Base-by-base conservation (phyloP, 2,888 invertebrate genomes). In the Resseliella maxima region DNA sequence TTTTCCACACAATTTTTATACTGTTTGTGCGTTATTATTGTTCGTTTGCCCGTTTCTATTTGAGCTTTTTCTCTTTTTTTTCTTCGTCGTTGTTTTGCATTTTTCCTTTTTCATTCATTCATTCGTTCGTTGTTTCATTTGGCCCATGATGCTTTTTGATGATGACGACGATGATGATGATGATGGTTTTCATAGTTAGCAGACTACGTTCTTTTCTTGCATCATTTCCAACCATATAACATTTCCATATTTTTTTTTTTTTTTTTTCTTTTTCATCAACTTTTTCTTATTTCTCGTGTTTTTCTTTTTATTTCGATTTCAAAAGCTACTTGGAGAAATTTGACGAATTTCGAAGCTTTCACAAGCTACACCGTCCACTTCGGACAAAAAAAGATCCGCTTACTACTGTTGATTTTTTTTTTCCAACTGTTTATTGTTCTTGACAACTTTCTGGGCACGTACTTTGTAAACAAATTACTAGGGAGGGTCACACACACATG, bases 1-100 rank as follows among this genome's bases (percentile, higher is more conserved):
- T 59, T 59, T 59, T n/a, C 59, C 72, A 72, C n/a, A n/a, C 72
- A 15, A 35, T 72, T 72, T 72, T 59, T 59, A 15, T 27, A 24
- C 59, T 59, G 59, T 59, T 59, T 72, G 18, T 72, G 72, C 31
- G 72, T 72, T 27, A 72, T 72, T 72, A 72, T 72, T 35, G 35
- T 72, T 72, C 31, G 35, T 35, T 72, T 5, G 31, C 31, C 59
- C 59, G 59, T n/a, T 59, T 59, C 24, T 59, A 59, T 15, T 24
- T 59, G 24, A 59, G 59, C 59, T 59, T 59, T 59, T 59, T 59
- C 59, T 59, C 24, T 59, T 59, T 59, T 50, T 8, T 21, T 50
- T 21, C 18, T 50, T 59, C 59, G 24, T 24, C 24, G n/a, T 24
- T 59, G 5, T 59, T 24, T 21, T n/a, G n/a, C n/a, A n/a, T 59